phyloP scores from a whole-genome alignment of 2,113 vertebrate species.

The Megalops atlanticus region DNA sequence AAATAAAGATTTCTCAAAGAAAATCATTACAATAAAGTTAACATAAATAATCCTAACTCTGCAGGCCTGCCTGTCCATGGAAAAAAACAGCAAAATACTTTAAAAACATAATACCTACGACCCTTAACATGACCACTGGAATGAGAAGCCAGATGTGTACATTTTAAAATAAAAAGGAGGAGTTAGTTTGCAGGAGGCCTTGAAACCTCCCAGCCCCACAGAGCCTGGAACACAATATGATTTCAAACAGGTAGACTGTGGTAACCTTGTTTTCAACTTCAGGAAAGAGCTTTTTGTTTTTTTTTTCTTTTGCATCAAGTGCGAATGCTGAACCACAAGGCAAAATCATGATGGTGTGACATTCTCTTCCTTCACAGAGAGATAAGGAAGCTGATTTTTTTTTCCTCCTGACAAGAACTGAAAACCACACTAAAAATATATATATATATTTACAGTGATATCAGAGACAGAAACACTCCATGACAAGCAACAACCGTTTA shows the following conservation, averaged over 20 bases:
- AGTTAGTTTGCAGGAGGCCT: constrained; percentile 16
- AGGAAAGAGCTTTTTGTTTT: not conserved
- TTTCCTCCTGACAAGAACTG: not conserved
- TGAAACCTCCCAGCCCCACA: constrained; percentile 15
- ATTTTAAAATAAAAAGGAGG: constrained; percentile 19
- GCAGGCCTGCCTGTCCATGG: constrained; percentile 76
- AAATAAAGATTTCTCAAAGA: constrained; percentile 43
- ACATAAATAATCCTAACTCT: constrained; percentile 69
- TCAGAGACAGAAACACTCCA: constrained; percentile 29
- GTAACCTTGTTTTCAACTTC: not conserved
- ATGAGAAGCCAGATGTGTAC: constrained; percentile 37
- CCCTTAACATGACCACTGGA: constrained; percentile 49
- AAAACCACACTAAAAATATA: constrained; percentile 19
- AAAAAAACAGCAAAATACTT: constrained; percentile 46
- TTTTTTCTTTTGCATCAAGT: not conserved
- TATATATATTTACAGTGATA: not conserved
- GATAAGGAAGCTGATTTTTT: constrained; percentile 12
- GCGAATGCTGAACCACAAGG: not conserved
- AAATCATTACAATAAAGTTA: constrained; percentile 29
- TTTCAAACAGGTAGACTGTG: constrained; percentile 8
- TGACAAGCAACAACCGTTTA: constrained; percentile 8
- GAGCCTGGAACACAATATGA: not conserved
- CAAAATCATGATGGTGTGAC: constrained; percentile 2
- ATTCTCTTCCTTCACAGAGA: constrained; percentile 30
- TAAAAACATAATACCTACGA: constrained; percentile 35